Evolutionary conservation across 2,888 invertebrate species (phyloP), one percentile per base, ranked within the genome.

Genomic region (Bellardia pandia): DNA sequence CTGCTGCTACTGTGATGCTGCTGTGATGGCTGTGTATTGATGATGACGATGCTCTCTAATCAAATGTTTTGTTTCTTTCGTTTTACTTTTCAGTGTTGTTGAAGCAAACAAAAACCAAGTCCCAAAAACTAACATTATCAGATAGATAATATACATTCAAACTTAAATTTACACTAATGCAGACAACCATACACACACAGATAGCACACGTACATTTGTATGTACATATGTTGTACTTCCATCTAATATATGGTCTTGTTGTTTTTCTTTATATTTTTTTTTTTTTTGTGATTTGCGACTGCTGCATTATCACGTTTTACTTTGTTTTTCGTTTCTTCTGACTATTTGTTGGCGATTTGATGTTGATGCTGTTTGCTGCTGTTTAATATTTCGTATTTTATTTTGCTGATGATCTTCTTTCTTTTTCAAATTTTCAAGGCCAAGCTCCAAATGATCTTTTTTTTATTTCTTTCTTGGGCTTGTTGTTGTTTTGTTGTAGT

Each of bases 251-350:
- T 45, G 14, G 30, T 23, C 4, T 45, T 75, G 62, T 51, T 82
- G 11, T 2, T 13, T 6, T 40, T 79, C 3, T 37, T 5, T 11
- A 51, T n/a, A 23, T 23, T 23, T 23, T 56, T 53, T 42, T 30
- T 30, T 56, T 48, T 71, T 83, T 53, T 53, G 33, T 40, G 75
- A 72, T 74, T 76, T 78, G 74, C 51, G 66, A 66, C 30, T 64
- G 85, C 85, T 85, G 85, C 87, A 85, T 82, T 85, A 87, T 82
- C 85, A 87, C 78, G 81, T 87, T 87, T 85, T 81, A 53, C n/a
- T 68, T 68, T 58, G 16, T 74, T 62, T 48, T 62, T 45, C 64
- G 37, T 71, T 69, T 78, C 56, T 68, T 62, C 23, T 68, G 58
- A 13, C 42, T 64, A 48, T 78, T 74, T 80, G 14, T 72, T 77